phyloP scores from a whole-genome alignment of 1,140 invertebrate species.

The Penaeus indicus region DNA sequence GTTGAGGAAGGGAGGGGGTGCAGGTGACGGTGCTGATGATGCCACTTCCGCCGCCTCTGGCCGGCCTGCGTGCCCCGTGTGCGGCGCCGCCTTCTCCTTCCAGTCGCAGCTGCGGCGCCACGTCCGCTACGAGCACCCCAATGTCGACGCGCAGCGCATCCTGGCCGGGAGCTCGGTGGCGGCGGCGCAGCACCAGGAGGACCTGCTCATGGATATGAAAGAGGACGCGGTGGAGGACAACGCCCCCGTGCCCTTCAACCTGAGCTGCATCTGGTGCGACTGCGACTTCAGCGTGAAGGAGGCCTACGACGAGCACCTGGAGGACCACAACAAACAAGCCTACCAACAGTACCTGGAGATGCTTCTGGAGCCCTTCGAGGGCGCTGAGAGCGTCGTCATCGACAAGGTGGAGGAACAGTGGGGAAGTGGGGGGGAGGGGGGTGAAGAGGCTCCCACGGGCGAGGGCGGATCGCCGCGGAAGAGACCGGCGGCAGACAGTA shows the following conservation, averaged over 20 bases:
- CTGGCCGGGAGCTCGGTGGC: no score
- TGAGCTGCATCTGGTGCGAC: slow-evolving; percentile 52
- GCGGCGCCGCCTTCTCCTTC: slow-evolving; percentile 45
- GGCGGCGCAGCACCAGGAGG: slow-evolving; percentile 3
- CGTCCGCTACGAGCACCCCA: slow-evolving; percentile 53
- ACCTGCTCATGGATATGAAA: slow-evolving; percentile 43
- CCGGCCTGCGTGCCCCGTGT: slow-evolving; percentile 53
- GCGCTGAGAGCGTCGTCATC: neutral
- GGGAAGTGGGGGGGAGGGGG: no score
- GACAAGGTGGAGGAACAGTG: neutral
- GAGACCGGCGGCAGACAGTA: no score
- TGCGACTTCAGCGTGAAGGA: slow-evolving; percentile 40
- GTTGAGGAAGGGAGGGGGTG: slow-evolving; percentile 41
- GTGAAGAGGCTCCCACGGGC: no score
- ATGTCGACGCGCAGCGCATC: slow-evolving; percentile 29
- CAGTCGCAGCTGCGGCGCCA: slow-evolving; percentile 51
- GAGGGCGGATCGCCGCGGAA: neutral
- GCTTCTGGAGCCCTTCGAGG: neutral
- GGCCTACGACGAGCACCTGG: slow-evolving; percentile 50
- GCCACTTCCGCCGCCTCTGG: slow-evolving; percentile 20
- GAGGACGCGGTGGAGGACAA: slow-evolving; percentile 20
- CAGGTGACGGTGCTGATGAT: slow-evolving; percentile 32
- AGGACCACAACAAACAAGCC: slow-evolving; percentile 29
- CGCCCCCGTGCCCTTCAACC: slow-evolving; percentile 3
- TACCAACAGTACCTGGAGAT: slow-evolving; percentile 38